Conservation (phyloP, 1,140 invertebrate genomes). For the Sogatella furcifera region DNA sequence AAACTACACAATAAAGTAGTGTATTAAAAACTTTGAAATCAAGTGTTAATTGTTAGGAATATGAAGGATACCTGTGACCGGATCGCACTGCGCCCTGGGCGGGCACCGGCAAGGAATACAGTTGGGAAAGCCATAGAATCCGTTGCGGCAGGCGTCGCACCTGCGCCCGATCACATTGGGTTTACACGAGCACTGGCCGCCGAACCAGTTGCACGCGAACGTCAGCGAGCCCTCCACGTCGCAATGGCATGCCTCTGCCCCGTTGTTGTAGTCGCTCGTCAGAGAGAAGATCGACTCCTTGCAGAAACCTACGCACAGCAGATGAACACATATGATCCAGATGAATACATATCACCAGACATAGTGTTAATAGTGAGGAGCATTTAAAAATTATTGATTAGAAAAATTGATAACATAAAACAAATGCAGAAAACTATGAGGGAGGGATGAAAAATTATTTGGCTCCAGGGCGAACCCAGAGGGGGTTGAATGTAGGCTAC, state of each 20-base stretch:
- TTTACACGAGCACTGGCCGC: constrained; percentile 92
- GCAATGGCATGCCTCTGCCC: constrained; percentile 81
- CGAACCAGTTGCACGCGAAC: constrained; percentile 82
- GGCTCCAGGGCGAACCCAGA: no score
- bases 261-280: constrained; percentile 88
- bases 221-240: constrained; percentile 79
- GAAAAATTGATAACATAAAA: no score
- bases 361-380: no score
- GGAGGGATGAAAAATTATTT: no score
- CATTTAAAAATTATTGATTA: no score
- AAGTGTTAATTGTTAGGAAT: no score
- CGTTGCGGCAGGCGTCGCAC: constrained; percentile 82
- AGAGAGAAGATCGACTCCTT: constrained; percentile 84
- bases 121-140: constrained; percentile 91
- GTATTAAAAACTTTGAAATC: no score
- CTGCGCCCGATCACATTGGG: constrained; percentile 86
- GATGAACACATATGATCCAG: no score
- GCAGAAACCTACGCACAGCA: constrained; percentile 84
- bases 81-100: constrained; percentile 67
- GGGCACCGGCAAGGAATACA: constrained; percentile 83
- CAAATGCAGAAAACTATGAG: no score
- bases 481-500: no score
- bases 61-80: constrained; percentile 52
- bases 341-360: no score
- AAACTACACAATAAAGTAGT: no score